phyloP scores from a whole-genome alignment of 1,140 invertebrate species.

The Probaryconus sp. region DNA sequence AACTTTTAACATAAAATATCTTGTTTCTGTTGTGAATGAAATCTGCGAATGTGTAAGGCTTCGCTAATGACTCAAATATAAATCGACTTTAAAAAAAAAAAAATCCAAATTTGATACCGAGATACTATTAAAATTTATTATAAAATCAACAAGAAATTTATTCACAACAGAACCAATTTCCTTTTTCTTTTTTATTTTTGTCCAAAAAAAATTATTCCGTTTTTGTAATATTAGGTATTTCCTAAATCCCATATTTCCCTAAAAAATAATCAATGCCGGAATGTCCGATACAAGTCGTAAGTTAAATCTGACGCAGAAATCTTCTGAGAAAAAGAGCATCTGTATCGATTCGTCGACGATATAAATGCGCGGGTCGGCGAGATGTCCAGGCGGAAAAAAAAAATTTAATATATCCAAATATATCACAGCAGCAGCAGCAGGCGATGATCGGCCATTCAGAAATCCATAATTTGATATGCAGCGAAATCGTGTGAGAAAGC shows the following conservation, averaged over 20 bases:
- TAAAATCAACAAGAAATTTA: too few relatives aligned
- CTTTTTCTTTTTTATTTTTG: too few relatives aligned
- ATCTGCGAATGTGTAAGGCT: constrained; percentile 29
- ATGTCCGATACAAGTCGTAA: too few relatives aligned
- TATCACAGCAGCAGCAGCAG: constrained; percentile 75
- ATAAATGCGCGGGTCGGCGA: constrained; percentile 34
- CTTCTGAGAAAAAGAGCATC: constrained; percentile 26
- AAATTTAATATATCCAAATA: constrained; percentile 79
- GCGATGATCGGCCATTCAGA: constrained; percentile 77
- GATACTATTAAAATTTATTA: not conserved
- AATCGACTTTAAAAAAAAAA: constrained; percentile 7
- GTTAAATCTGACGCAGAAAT: not conserved
- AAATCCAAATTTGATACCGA: constrained; percentile 4
- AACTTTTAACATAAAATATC: constrained; percentile 41
- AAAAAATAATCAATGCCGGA: too few relatives aligned
- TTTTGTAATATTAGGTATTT: too few relatives aligned
- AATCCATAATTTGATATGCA: constrained; percentile 78
- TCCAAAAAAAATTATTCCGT: too few relatives aligned
- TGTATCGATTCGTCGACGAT: constrained; percentile 50
- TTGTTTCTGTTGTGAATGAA: constrained; percentile 21
- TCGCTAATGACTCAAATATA: constrained; percentile 31
- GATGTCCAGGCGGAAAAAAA: constrained; percentile 65
- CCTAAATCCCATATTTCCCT: too few relatives aligned
- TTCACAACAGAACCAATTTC: too few relatives aligned
- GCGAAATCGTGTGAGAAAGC: constrained; percentile 72